Base-by-base conservation (phyloP, 64 coral and sea anemone species). In the Stylophora pistillata region DNA sequence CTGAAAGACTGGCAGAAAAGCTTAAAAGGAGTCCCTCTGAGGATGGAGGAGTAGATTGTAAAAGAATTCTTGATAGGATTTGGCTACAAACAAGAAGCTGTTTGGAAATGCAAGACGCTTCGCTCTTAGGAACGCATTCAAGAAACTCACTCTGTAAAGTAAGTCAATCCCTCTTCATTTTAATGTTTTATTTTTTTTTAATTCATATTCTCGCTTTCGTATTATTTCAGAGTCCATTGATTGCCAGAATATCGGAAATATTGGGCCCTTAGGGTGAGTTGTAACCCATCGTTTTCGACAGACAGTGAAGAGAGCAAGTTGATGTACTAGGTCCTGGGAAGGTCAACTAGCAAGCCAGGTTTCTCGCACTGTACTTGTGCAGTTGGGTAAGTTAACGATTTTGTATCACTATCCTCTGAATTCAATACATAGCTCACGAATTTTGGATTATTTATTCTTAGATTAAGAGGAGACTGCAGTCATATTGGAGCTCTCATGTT, bases 31-130 rank as follows among this genome's bases (percentile, higher is more conserved):
- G 27, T 63, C 55, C 74, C 54, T 31, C 64, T 79, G 28, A 2
- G 58, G 23, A 93, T 93, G 83, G 91, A 93, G 33, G 85, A 87
- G 52, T 73, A 74, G 20, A 56, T 87, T 41, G 91, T 93, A 16
- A 87, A 81, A 92, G 66, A 68, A 52, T 87, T 79, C 53, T 73
- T 87, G 16, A 65, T 92, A 26, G 90, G 83, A 56, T 52, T 61
- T 58, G 74, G 74, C 54, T 81, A 82, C 68, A 71, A 69, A 33
- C 57, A 81, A 30, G 59, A 87, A 74, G 74, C 58, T 56, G n/a
- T 92, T 52, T 52, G 41, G 30, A 92, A 80, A 53, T 92, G 79
- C 52, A 92, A 92, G 37, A 87, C 91, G 21, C 84, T 93, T 23
- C 76, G 91, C 74, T 62, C 61, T 52, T 91, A 70, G 79, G 55